Base-by-base conservation (phyloP, 2,888 invertebrate genomes). In the Hartigia nigra region DNA sequence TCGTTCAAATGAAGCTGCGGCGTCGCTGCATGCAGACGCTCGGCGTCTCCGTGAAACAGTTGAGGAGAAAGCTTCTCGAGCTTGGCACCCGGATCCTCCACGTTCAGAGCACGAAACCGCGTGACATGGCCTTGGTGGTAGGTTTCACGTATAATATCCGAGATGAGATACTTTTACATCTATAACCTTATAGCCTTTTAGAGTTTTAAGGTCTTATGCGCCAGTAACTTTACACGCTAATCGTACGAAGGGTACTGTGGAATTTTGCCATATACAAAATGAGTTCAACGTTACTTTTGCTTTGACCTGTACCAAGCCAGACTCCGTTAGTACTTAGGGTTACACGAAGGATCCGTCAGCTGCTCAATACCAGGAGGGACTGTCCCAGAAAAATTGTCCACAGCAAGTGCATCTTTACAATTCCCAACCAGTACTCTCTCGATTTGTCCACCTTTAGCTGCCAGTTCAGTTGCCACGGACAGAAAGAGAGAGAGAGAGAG, bases 21-120 rank as follows among this genome's bases (percentile, higher is more conserved):
- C 90, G 90, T 89, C 90, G 90, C 89, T 90, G 90, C 87, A 90
- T 90, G 88, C 90, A 90, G 90, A 90, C 90, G 90, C 90, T 90
- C 88, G 90, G 90, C 90, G 90, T 90, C 90, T 90, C 90, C 82
- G 90, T 90, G 82, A 90, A 90, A 88, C 90, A 90, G 87, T 88
- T 90, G 87, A 87, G 90, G 86, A 89, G 89, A 85, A 90, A 90
- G 88, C 87, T 90, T 82, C 86, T 90, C 83, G 90, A 90, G 84
- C 87, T 90, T 86, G 88, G 89, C 81, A 88, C 90, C 81, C 88
- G 90, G 83, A 89, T 90, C 84, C 89, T 90, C 79, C 90, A 90
- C 89, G 90, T 89, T 80, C 90, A 90, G 86, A 88, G 87, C 83
- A 87, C 90, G 78, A 90, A 90, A 85, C 88, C 89, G 82, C 88